phyloP scores from a whole-genome alignment of 1,140 invertebrate species.

The Conus ventricosus region DNA sequence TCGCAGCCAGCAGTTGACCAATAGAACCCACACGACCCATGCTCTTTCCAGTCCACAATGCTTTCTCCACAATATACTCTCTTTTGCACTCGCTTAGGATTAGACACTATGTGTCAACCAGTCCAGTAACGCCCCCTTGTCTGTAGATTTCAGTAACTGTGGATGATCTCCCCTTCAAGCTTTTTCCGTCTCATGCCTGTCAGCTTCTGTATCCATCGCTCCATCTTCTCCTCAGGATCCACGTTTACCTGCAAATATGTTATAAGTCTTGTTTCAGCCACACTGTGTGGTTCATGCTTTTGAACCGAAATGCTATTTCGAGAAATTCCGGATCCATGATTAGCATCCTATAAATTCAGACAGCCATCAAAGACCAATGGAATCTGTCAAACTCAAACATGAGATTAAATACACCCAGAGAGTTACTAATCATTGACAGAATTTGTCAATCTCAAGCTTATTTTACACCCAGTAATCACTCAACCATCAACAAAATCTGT shows the following conservation, averaged over 20 bases:
- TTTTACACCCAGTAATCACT: too few species aligned
- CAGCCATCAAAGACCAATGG: too few species aligned
- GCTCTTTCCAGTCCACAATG: neutral
- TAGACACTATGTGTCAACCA: too few species aligned
- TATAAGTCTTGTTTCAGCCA: neutral
- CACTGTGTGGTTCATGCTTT: neutral
- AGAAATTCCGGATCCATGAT: neutral
- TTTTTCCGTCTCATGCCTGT: conserved; percentile 23
- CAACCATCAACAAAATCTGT: too few species aligned
- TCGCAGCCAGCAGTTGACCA: too few species aligned
- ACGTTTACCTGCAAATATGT: conserved; percentile 3
- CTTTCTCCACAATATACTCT: neutral
- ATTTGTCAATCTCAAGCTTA: too few species aligned
- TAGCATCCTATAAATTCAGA: neutral
- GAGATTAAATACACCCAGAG: too few species aligned
- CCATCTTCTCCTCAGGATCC: conserved; percentile 32
- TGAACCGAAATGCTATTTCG: neutral
- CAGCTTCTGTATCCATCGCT: conserved; percentile 33
- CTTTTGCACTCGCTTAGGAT: neutral
- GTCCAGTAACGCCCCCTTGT: neutral
- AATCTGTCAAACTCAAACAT: too few species aligned
- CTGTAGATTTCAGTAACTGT: neutral
- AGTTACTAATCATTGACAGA: too few species aligned
- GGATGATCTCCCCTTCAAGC: conserved; percentile 25
- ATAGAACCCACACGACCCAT: too few species aligned